Evolutionary conservation across 2,888 invertebrate genomes (phyloP).

Genomic region (Zeuzera pyrina): DNA sequence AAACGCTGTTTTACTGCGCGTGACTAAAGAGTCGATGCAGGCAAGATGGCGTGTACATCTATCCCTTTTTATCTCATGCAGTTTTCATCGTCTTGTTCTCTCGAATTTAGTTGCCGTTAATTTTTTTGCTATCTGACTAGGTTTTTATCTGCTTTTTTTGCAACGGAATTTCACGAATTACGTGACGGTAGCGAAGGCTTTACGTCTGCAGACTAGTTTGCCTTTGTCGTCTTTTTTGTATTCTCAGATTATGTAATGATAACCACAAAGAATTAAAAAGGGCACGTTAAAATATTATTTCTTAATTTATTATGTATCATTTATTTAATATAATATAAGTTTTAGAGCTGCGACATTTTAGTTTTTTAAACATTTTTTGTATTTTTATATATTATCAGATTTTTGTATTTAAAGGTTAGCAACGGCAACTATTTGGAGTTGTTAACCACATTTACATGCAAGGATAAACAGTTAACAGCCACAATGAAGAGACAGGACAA

Average conservation of each 20-base stretch:
- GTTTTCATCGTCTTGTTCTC: slow-evolving; percentile 31
- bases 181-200: slow-evolving; percentile 34
- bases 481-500: slow-evolving; percentile 25
- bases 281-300: slow-evolving; percentile 2
- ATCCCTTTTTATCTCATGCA: slow-evolving; percentile 39
- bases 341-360: no score
- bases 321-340: no score
- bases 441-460: slow-evolving; percentile 37
- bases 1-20: slow-evolving; percentile 62
- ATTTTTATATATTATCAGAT: no score
- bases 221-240: slow-evolving; percentile 26
- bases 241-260: slow-evolving; percentile 30
- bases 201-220: slow-evolving; percentile 24
- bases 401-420: slow-evolving; percentile 11
- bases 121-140: slow-evolving; percentile 44
- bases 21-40: slow-evolving; percentile 62
- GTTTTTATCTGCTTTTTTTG: slow-evolving; percentile 39
- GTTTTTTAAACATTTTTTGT: no score
- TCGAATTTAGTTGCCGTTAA: slow-evolving; percentile 50
- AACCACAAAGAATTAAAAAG: slow-evolving; percentile 7
- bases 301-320: neutral
- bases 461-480: slow-evolving; percentile 30
- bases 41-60: slow-evolving; percentile 53
- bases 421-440: no score
- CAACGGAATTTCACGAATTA: slow-evolving; percentile 55